A percentile compares a stretch with the other conserved stretches of the same genome.
Evolutionary conservation across 2,888 invertebrate genomes (phyloP).

Genomic region (Pollenia angustigena): DNA sequence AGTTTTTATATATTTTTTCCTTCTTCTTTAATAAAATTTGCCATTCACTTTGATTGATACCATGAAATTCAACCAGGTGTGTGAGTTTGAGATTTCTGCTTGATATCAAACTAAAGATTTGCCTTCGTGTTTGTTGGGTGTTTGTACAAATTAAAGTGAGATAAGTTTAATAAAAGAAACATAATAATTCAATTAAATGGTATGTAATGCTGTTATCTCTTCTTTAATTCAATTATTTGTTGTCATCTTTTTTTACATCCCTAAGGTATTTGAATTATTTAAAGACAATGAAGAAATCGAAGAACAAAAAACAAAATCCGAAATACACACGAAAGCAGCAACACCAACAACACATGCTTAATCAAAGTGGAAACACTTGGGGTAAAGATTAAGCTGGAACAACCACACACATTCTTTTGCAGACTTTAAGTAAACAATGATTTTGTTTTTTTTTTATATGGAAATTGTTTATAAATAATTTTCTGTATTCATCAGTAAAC

Average conservation of each 20-base stretch:
- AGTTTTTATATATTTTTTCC: too few species aligned
- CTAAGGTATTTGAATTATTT: conserved; percentile 46
- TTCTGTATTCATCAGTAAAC: conserved; percentile 28
- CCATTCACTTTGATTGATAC: too few species aligned
- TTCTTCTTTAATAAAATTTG: too few species aligned
- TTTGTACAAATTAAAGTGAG: not conserved
- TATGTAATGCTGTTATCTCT: conserved; percentile 55
- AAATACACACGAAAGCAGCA: not conserved
- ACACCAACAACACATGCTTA: not conserved
- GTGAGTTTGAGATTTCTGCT: too few species aligned
- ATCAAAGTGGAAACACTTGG: not conserved
- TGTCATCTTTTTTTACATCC: conserved; percentile 59
- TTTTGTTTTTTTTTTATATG: conserved; percentile 4
- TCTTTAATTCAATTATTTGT: conserved; percentile 68
- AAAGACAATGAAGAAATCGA: not conserved
- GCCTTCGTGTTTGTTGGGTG: too few species aligned
- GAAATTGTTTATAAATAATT: conserved; percentile 33
- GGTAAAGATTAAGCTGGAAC: conserved; percentile 1
- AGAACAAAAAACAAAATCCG: not conserved
- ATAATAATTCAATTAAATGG: conserved; percentile 48
- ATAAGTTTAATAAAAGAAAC: conserved; percentile 2
- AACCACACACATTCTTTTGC: not conserved
- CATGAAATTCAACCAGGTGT: too few species aligned
- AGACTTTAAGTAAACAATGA: not conserved
- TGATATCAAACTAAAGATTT: too few species aligned